Evolutionary conservation across 2,113 vertebrate species (phyloP).

Genomic region (Urocynchramus pylzowi): DNA sequence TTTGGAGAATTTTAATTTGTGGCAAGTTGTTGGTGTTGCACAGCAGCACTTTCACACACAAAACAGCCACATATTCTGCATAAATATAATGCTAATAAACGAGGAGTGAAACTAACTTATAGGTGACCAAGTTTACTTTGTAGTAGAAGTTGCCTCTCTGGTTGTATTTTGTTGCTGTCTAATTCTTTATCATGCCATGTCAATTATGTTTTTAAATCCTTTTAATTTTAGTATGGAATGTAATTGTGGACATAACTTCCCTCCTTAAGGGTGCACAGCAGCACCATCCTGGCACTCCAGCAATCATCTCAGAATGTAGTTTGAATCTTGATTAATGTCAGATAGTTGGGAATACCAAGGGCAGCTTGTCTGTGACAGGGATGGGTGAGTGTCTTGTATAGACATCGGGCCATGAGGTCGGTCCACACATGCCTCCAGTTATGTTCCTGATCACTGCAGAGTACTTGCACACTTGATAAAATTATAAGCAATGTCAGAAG

Average conservation of each 20-base stretch:
- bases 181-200: neutral
- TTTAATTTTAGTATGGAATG: neutral
- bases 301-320: neutral
- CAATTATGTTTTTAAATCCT: neutral
- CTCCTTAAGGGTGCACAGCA: neutral
- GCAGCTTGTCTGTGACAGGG: neutral
- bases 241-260: neutral
- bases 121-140: neutral
- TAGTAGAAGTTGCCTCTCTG: neutral
- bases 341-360: neutral
- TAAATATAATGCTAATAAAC: neutral
- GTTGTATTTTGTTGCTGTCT: neutral
- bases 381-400: neutral
- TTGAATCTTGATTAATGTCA: neutral
- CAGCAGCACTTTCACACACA: neutral
- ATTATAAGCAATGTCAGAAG: neutral
- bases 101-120: neutral
- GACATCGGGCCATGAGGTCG: rapidly evolving
- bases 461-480: neutral
- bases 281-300: neutral
- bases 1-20: neutral
- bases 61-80: neutral
- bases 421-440: rapidly evolving
- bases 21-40: neutral
- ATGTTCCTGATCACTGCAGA: neutral